A percentile compares a stretch with the other conserved stretches of the same genome.
Evolutionary conservation across 2,113 vertebrate species (phyloP).

Genomic region (Junco hyemalis): DNA sequence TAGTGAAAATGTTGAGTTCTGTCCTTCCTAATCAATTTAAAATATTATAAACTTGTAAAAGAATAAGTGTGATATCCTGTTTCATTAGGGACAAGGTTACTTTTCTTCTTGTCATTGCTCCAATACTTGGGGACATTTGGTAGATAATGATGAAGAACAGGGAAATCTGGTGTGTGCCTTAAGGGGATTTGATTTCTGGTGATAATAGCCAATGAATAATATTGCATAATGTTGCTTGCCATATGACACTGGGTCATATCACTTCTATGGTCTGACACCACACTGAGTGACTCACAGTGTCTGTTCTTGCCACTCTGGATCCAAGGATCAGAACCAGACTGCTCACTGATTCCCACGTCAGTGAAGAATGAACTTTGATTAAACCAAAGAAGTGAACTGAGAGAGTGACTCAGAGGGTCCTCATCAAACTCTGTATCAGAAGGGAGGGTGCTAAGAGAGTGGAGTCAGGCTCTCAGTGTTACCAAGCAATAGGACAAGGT

Average conservation of each 20-base stretch:
- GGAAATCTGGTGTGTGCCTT: neutral
- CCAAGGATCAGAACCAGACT: neutral
- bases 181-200: neutral
- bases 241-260: no score
- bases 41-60: neutral
- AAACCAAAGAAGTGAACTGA: neutral
- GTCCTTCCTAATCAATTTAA: neutral
- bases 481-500: neutral
- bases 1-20: neutral
- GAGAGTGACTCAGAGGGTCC: no score
- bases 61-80: neutral
- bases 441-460: neutral
- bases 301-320: neutral
- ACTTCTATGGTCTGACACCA: neutral
- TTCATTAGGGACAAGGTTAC: neutral
- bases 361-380: neutral
- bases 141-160: neutral
- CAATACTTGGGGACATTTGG: fast-evolving
- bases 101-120: neutral
- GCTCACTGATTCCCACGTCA: neutral
- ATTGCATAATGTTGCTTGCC: fast-evolving
- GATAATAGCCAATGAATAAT: neutral
- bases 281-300: neutral
- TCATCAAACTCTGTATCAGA: fast-evolving
- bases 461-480: neutral